Evolutionary conservation across 1,140 invertebrate species (phyloP).

Genomic region (Saccostrea cuccullata): DNA sequence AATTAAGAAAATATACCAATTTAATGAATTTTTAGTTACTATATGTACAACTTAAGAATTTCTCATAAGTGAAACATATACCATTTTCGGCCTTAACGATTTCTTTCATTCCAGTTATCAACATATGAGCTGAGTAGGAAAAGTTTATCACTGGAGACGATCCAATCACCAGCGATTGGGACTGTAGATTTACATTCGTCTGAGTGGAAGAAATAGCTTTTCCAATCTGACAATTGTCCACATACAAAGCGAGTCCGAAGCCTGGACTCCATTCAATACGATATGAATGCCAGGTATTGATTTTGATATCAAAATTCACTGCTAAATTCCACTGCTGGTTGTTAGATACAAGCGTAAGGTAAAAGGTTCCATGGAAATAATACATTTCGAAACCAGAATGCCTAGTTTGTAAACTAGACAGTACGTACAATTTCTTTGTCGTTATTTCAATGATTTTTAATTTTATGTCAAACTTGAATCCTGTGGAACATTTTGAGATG

Average conservation of each 20-base stretch:
- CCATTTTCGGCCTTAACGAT: not conserved
- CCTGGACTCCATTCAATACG: conserved; percentile 46
- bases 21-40: not conserved
- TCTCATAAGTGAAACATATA: not conserved
- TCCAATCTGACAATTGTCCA: conserved; percentile 47
- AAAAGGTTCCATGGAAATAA: conserved; percentile 30
- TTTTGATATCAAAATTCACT: not conserved
- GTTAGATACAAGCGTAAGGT: not conserved
- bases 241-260: conserved; percentile 40
- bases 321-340: not conserved
- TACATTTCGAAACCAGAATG: conserved; percentile 49
- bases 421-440: conserved; percentile 38
- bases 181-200: not conserved
- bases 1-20: no score
- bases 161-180: conserved; percentile 38
- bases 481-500: conserved; percentile 41
- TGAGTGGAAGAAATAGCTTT: not conserved
- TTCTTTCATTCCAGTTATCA: conserved; percentile 41
- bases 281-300: conserved; percentile 45
- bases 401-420: conserved; percentile 1
- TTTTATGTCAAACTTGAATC: conserved; percentile 51
- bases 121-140: conserved; percentile 38
- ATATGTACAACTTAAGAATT: not conserved
- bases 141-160: not conserved
- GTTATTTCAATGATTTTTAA: conserved; percentile 24